phyloP scores from a whole-genome alignment of 2,113 vertebrate species.

The Perca flavescens region DNA sequence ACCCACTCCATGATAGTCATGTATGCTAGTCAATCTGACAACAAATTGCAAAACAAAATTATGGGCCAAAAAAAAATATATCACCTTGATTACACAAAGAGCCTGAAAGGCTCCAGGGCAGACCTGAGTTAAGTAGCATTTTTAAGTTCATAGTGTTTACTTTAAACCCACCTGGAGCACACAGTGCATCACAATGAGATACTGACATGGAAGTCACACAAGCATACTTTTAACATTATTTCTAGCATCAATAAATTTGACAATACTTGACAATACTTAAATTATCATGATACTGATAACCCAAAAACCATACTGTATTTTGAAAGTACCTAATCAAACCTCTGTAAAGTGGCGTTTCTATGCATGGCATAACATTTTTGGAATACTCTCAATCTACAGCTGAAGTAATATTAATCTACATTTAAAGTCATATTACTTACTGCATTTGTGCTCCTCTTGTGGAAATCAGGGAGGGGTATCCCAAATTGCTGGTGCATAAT shows the following conservation, averaged over 20 bases:
- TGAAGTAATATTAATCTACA: slow-evolving; percentile 10
- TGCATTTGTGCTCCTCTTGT: slow-evolving; percentile 72
- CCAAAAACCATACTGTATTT: slow-evolving; percentile 13
- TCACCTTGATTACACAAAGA: not conserved
- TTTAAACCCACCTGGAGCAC: not conserved
- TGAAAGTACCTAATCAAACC: not conserved
- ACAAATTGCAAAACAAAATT: slow-evolving; percentile 3
- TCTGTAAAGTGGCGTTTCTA: not conserved
- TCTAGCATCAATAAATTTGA: not conserved
- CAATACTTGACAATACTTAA: not conserved
- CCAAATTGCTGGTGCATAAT: slow-evolving; percentile 78
- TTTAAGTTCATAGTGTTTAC: slow-evolving; percentile 7
- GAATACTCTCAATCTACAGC: not conserved
- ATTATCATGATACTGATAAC: not conserved
- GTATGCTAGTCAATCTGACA: not conserved
- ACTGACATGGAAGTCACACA: not conserved
- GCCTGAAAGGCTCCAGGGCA: not conserved
- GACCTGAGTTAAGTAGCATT: not conserved
- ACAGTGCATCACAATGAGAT: not conserved
- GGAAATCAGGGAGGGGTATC: slow-evolving; percentile 83
- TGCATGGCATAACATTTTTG: not conserved
- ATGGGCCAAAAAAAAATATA: not conserved
- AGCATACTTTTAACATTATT: not conserved
- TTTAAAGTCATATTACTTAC: slow-evolving; percentile 81
- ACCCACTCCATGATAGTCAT: not conserved